phyloP scores from a whole-genome alignment of 2,113 vertebrate genomes.

The Oenanthe melanoleuca region DNA sequence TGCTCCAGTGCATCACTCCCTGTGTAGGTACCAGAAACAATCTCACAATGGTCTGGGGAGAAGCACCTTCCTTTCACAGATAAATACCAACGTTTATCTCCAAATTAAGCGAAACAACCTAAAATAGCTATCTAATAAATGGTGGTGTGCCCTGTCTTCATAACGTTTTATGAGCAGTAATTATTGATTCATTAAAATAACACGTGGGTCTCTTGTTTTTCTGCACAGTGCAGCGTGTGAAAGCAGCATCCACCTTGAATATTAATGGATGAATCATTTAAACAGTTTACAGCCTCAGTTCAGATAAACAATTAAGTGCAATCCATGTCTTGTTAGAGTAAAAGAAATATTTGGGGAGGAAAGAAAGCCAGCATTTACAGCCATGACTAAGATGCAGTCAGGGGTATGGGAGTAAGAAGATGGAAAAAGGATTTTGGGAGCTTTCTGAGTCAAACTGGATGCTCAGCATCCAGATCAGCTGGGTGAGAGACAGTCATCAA shows the following conservation, averaged over 20 bases:
- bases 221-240: fast-evolving
- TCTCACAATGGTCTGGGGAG: background rate
- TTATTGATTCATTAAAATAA: background rate
- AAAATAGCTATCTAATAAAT: background rate
- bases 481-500: background rate
- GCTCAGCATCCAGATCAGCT: background rate
- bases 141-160: background rate
- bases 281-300: background rate
- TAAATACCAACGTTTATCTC: background rate
- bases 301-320: slow-evolving; percentile 5
- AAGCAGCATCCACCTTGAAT: slow-evolving; percentile 3
- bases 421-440: background rate
- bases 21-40: background rate
- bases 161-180: background rate
- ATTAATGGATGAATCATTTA: background rate
- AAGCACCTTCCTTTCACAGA: background rate
- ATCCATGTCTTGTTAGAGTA: background rate
- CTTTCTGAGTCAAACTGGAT: background rate
- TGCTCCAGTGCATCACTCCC: background rate
- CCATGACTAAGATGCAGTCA: background rate
- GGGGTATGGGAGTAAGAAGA: background rate
- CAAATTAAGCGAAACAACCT: background rate
- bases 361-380: background rate
- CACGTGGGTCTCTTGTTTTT: background rate
- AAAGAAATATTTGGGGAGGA: background rate